Base-by-base conservation (phyloP, 2,113 vertebrate genomes). In the Ptilonorhynchus violaceus region DNA sequence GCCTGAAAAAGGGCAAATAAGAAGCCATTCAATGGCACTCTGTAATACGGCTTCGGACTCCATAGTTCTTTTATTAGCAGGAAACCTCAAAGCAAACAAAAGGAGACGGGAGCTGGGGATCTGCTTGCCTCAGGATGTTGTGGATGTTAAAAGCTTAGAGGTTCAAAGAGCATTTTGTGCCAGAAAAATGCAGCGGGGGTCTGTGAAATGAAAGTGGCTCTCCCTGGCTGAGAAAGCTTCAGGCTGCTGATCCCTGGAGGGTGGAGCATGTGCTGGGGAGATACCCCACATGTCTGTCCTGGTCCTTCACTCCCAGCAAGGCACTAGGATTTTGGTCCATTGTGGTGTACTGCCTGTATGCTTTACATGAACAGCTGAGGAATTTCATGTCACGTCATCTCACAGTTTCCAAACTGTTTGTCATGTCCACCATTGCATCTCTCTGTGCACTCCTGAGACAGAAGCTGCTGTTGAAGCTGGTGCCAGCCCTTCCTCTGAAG, bases 401-500 rank as follows among this genome's bases (percentile, higher is more conserved):
- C 13, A 4, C 16, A 3, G 25, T 67, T 89, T 67, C 81, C 64
- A 47, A 25, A 13, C 35, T n/a, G n/a, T 12, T 77, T 8, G 5
- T 56, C 0, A 0, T 52, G 39, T n/a, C 49, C 56, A 27, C 0
- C 1, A 7, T 5, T 31, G 18, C 3, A 2, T 37, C 19, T 25
- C 44, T 56, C 31, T 52, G 59, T n/a, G 49, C 3, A 0, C 41
- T 76, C 15, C 49, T 21, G 46, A 91, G 41, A 19, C 41, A 77
- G 53, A 70, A 59, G 44, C 3, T 82, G 69, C 30, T 55, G 39
- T 39, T 56, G 85, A n/a, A 72, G 69, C 69, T 56, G 56, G 66
- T 53, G 37, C 53, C 50, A 85, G 87, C 56, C 77, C 47, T 89
- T 50, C 49, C 49, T 88, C 53, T 62, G 50, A n/a, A 86, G 63